These are phyloP conservation scores for Epirrita christyi DNA, from an alignment of 2,888 invertebrate species.

Conservation along the genomic window DNA sequence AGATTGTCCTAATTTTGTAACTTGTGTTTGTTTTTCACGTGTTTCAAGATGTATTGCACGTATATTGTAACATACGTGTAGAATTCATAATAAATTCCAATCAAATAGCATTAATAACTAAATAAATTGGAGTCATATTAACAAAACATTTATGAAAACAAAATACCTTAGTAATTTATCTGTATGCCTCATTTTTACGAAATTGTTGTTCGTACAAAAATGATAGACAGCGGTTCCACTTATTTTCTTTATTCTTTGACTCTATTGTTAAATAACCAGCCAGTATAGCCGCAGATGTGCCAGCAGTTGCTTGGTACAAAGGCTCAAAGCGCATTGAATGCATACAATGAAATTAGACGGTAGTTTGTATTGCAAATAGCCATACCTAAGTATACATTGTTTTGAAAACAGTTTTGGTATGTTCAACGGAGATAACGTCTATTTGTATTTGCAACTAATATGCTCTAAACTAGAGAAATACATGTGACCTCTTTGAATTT, in stretches of 20 bases:
- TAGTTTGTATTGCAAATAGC: conserved; percentile 23
- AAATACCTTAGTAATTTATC: no score
- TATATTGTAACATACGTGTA: no score
- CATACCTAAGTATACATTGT: conserved; percentile 13
- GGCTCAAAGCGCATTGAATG: conserved; percentile 14
- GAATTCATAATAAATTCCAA: no score
- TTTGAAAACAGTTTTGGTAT: conserved; percentile 12
- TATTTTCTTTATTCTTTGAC: conserved; percentile 14
- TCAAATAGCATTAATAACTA: no score
- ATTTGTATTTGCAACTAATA: background rate
- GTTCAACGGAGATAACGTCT: conserved; percentile 7
- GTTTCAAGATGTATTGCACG: no score
- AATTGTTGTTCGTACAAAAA: background rate
- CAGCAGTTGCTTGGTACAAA: conserved; percentile 7
- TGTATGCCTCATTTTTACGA: no score
- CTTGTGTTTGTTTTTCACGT: no score
- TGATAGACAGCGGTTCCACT: conserved; percentile 6
- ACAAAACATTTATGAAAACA: no score
- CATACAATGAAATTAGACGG: conserved; percentile 29
- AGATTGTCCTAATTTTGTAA: no score
- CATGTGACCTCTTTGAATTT: no score
- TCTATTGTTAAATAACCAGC: conserved; percentile 19
- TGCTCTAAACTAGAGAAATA: background rate
- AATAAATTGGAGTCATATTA: no score
- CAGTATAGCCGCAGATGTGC: conserved; percentile 10